These are phyloP conservation scores for Drosophila novamexicana DNA, from an alignment of 1,140 invertebrate species.

Conservation along the genomic window DNA sequence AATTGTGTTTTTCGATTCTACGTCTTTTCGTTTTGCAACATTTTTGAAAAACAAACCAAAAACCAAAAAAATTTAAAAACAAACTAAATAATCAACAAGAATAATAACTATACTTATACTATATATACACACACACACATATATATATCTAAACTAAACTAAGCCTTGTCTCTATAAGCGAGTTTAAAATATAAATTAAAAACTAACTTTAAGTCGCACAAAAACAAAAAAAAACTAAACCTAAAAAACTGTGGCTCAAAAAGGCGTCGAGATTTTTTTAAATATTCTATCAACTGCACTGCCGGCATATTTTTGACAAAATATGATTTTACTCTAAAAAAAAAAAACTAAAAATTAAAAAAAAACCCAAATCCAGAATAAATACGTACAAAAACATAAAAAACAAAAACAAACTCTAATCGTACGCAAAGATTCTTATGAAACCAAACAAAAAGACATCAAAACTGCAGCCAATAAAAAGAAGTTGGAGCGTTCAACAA, in stretches of 20 bases:
- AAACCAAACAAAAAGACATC: constrained; percentile 44
- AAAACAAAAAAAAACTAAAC: constrained; percentile 43
- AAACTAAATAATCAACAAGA: constrained; percentile 40
- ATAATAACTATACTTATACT: constrained; percentile 52
- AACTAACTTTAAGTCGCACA: constrained; percentile 66
- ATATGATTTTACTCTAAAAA: constrained; percentile 70
- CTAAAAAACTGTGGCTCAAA: constrained; percentile 34
- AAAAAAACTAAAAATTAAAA: not conserved
- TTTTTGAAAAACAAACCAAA: constrained; percentile 47
- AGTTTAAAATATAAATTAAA: constrained; percentile 26
- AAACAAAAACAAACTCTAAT: constrained; percentile 13
- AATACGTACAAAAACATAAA: constrained; percentile 32
- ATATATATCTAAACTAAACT: constrained; percentile 57
- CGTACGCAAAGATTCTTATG: constrained; percentile 71
- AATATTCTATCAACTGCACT: constrained; percentile 76
- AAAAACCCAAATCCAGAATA: constrained; percentile 24
- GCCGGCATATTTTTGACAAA: constrained; percentile 76
- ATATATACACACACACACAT: constrained; percentile 35
- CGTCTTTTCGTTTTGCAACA: constrained; percentile 57
- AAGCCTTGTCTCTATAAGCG: constrained; percentile 71
- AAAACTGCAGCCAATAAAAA: constrained; percentile 30
- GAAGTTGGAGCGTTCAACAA: constrained; percentile 60
- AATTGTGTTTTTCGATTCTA: constrained; percentile 65
- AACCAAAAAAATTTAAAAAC: constrained; percentile 26
- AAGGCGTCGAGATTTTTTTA: constrained; percentile 50